Evolutionary conservation across 2,888 invertebrate species (phyloP).

Genomic region (Serripes groenlandicus): DNA sequence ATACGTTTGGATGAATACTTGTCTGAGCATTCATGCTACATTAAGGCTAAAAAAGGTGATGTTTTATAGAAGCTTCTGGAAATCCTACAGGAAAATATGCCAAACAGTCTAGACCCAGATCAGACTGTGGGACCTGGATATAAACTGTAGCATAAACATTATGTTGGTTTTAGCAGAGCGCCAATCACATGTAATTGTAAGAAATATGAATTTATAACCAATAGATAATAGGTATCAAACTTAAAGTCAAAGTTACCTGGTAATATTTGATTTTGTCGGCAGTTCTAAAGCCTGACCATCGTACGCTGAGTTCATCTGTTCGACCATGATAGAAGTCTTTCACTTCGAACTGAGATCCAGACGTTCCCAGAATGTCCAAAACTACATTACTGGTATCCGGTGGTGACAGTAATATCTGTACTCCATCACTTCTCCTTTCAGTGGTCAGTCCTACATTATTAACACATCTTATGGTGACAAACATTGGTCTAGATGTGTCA

Average conservation of each 20-base stretch:
- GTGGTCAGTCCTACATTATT: slow-evolving; percentile 46
- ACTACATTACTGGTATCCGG: slow-evolving; percentile 34
- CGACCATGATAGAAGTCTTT: slow-evolving; percentile 38
- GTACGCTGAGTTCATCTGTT: slow-evolving; percentile 31
- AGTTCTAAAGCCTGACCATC: slow-evolving; percentile 55
- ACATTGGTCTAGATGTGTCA: not conserved
- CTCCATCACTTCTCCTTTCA: slow-evolving; percentile 42
- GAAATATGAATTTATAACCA: too few species aligned
- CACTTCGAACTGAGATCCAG: slow-evolving; percentile 35
- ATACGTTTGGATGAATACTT: too few species aligned
- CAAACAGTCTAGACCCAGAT: too few species aligned
- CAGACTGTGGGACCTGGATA: too few species aligned
- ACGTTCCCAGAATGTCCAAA: slow-evolving; percentile 34
- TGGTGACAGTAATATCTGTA: slow-evolving; percentile 31
- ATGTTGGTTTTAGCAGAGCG: too few species aligned
- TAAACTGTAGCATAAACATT: too few species aligned
- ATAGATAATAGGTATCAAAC: not conserved
- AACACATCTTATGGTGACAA: slow-evolving; percentile 38
- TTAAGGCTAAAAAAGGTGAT: too few species aligned
- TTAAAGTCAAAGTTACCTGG: not conserved
- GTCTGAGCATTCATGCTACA: too few species aligned
- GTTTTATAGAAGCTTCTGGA: too few species aligned
- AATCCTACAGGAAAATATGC: too few species aligned
- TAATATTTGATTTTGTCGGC: slow-evolving; percentile 1
- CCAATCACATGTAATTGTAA: too few species aligned